These are phyloP conservation scores for Hyposmocoma kahamanoa DNA, from an alignment of 1,140 invertebrate species.

Conservation along the genomic window DNA sequence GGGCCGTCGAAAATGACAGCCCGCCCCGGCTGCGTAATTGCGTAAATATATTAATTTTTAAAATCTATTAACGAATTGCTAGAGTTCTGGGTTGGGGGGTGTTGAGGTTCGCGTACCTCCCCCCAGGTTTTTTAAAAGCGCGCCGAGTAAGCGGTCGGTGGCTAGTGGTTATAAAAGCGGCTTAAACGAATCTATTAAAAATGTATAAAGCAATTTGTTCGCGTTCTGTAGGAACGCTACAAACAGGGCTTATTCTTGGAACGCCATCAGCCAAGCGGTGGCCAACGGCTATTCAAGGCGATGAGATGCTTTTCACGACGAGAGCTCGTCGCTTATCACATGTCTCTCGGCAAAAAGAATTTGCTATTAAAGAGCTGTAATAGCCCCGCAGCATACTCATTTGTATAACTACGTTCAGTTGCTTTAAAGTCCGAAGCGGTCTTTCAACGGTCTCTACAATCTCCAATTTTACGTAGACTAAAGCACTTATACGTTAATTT, in stretches of 20 bases:
- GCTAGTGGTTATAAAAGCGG: constrained; percentile 50
- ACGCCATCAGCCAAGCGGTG: background rate
- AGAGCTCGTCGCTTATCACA: too few relatives aligned
- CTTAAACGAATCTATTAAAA: constrained; percentile 59
- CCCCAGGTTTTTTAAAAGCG: constrained; percentile 31
- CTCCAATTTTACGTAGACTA: too few relatives aligned
- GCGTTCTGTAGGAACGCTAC: constrained; percentile 10
- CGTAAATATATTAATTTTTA: constrained; percentile 58
- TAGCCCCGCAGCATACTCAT: too few relatives aligned
- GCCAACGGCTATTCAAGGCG: background rate
- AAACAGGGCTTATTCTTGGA: background rate
- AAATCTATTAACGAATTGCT: constrained; percentile 57
- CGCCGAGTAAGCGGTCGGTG: constrained; percentile 15
- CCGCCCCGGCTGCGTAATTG: constrained; percentile 31
- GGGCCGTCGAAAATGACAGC: constrained; percentile 32
- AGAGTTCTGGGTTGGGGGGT: constrained; percentile 11
- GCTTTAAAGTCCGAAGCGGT: too few relatives aligned
- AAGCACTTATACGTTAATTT: too few relatives aligned
- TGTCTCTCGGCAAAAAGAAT: too few relatives aligned
- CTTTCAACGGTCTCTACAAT: too few relatives aligned
- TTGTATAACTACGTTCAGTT: too few relatives aligned
- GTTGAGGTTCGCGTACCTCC: too few relatives aligned
- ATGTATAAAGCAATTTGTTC: constrained; percentile 51
- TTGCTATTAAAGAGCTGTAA: too few relatives aligned
- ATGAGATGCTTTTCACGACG: too few relatives aligned